A percentile compares a stretch with the other conserved stretches of the same genome.
phyloP scores from a whole-genome alignment of 1,140 invertebrate genomes.

The Ganaspis sp. region DNA sequence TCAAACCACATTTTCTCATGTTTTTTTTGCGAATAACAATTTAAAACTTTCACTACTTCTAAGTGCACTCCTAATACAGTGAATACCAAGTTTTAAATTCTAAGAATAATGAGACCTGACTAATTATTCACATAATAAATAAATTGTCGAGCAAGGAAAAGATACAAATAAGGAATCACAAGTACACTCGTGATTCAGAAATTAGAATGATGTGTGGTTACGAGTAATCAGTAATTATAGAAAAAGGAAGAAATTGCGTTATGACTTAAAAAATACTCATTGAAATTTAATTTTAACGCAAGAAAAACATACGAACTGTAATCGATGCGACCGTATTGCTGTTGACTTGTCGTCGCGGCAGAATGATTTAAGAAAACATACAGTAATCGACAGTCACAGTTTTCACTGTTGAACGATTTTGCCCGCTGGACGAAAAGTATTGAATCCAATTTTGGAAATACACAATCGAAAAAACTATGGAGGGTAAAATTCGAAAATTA shows the following conservation, averaged over 20 bases:
- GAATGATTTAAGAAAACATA: neutral
- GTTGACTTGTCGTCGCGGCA: neutral
- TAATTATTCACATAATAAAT: neutral
- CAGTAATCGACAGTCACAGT: neutral
- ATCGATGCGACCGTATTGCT: conserved; percentile 7
- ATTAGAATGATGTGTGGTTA: neutral
- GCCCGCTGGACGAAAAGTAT: neutral
- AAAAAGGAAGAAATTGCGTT: neutral
- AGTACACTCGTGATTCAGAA: neutral
- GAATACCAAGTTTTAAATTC: neutral
- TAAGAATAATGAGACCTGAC: neutral
- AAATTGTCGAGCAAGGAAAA: conserved; percentile 20
- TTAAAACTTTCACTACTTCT: no score
- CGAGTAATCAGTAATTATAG: neutral
- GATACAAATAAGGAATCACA: conserved; percentile 8
- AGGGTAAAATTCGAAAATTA: neutral
- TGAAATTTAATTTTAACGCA: conserved; percentile 2
- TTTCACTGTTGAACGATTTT: neutral
- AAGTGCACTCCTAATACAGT: no score
- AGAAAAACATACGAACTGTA: neutral
- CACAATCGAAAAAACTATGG: no score
- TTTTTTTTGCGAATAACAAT: no score
- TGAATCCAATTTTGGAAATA: neutral
- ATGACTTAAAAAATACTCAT: neutral
- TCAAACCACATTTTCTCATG: no score